These are phyloP conservation scores for Dexiosoma caninum DNA, from an alignment of 2,888 invertebrate genomes.

Conservation along the genomic window DNA sequence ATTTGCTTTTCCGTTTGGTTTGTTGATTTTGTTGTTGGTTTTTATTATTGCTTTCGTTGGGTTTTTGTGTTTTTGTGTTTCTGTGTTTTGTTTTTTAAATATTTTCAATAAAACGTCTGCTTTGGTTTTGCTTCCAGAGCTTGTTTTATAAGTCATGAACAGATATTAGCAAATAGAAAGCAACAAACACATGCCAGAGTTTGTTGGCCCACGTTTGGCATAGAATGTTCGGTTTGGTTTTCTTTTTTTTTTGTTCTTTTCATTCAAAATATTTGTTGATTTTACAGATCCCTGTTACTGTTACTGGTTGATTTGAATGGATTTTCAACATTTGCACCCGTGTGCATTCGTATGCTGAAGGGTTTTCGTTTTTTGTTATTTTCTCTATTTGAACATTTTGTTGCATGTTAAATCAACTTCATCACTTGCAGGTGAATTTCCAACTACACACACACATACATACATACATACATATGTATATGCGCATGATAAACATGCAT, in stretches of 20 bases:
- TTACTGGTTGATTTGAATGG: slow-evolving; percentile 50
- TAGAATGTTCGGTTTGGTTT: not conserved
- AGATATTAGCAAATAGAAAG: slow-evolving; percentile 10
- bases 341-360: slow-evolving; percentile 21
- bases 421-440: slow-evolving; percentile 55
- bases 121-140: slow-evolving; percentile 47
- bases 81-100: not conserved
- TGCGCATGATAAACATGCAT: too few relatives aligned
- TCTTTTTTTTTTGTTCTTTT: not conserved
- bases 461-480: not conserved
- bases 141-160: slow-evolving; percentile 46
- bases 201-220: slow-evolving; percentile 57
- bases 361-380: not conserved
- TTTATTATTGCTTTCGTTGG: slow-evolving; percentile 9
- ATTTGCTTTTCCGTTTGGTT: slow-evolving; percentile 55
- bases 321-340: not conserved
- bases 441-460: not conserved
- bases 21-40: slow-evolving; percentile 40
- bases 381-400: slow-evolving; percentile 15
- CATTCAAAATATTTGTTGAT: not conserved
- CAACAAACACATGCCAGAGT: slow-evolving; percentile 39
- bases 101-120: slow-evolving; percentile 48
- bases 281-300: slow-evolving; percentile 30
- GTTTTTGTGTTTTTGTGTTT: not conserved
- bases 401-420: slow-evolving; percentile 55